phyloP scores from a whole-genome alignment of 2,797 vertebrate genomes.

The Leptodon cayanensis region DNA sequence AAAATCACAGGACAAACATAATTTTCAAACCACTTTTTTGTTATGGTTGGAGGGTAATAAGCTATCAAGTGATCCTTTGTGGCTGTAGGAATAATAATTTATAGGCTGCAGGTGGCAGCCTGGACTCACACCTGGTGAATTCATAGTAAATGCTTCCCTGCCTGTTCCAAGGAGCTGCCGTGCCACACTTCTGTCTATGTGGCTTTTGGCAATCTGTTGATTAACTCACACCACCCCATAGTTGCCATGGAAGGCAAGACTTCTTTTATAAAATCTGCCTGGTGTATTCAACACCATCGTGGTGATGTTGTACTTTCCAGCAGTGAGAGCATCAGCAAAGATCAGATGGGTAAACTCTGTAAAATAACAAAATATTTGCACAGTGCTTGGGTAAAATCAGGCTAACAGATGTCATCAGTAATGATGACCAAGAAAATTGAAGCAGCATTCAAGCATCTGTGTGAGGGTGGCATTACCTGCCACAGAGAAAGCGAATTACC shows the following conservation, averaged over 20 bases:
- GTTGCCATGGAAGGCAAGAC: background rate
- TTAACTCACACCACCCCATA: background rate
- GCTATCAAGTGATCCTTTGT: background rate
- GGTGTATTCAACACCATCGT: background rate
- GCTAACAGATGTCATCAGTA: conserved; percentile 30
- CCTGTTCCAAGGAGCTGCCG: background rate
- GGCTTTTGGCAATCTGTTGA: background rate
- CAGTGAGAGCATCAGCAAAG: background rate
- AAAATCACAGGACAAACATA: background rate
- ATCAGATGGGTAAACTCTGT: background rate
- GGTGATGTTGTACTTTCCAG: background rate
- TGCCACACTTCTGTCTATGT: background rate
- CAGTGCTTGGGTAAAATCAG: background rate
- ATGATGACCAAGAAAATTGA: background rate
- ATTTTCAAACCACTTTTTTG: background rate
- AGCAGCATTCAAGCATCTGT: background rate
- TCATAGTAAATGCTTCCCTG: background rate
- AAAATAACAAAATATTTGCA: conserved; percentile 21
- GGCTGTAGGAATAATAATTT: background rate
- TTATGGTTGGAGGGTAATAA: background rate
- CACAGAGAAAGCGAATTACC: conserved; percentile 17
- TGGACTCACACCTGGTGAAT: background rate
- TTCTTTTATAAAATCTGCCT: background rate
- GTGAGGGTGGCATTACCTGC: background rate
- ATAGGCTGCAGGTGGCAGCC: background rate